Conservation (phyloP, 2,113 vertebrate genomes). For the Pavo muticus region DNA sequence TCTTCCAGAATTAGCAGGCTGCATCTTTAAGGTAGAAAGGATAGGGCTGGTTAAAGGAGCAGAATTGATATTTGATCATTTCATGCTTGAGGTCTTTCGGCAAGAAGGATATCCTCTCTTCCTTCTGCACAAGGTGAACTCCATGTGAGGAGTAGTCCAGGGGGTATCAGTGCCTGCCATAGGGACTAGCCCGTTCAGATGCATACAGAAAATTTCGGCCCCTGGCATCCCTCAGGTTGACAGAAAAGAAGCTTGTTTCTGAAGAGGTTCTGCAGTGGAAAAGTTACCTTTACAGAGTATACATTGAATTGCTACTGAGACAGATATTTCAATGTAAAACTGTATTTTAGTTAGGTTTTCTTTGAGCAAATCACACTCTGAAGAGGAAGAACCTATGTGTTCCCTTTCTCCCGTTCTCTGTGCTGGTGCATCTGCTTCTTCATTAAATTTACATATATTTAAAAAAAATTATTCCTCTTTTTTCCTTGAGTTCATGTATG, state of each 20-base stretch:
- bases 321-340: neutral
- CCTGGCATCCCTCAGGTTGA: fast-evolving
- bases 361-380: neutral
- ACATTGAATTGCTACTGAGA: neutral
- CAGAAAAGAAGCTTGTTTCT: neutral
- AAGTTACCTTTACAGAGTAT: neutral
- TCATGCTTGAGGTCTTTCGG: neutral
- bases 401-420: neutral
- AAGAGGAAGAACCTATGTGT: neutral
- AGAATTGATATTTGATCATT: neutral
- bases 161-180: neutral
- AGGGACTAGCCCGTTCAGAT: neutral
- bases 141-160: fast-evolving
- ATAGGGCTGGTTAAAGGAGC: fast-evolving
- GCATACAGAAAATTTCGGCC: neutral
- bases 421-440: neutral
- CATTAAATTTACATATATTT: neutral
- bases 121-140: neutral
- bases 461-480: neutral
- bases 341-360: neutral
- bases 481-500: neutral
- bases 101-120: neutral
- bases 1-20: neutral
- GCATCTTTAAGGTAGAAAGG: neutral
- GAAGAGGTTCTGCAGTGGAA: neutral